A percentile compares a stretch with the other conserved stretches of the same genome.
These are phyloP conservation scores for Tachysurus vachellii DNA, from an alignment of 2,113 vertebrate species.

Conservation along the genomic window DNA sequence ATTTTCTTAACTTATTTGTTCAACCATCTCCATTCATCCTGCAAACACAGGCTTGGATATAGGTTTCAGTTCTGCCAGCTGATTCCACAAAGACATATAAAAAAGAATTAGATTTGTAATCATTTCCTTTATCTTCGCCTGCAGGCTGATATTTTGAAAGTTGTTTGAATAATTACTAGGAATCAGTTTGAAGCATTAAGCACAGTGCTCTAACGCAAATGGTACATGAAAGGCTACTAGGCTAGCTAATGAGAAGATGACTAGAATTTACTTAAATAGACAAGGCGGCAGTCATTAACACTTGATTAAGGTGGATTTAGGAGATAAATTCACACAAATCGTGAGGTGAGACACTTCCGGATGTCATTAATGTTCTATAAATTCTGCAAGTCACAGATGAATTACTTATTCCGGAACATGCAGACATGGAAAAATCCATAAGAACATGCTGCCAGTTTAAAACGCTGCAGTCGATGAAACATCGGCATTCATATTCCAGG, in stretches of 20 bases:
- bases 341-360: neutral
- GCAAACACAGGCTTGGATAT: slow-evolving; percentile 24
- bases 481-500: neutral
- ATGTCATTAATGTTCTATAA: slow-evolving; percentile 21
- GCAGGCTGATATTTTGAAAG: neutral
- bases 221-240: neutral
- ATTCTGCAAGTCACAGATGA: neutral
- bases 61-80: neutral
- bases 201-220: neutral
- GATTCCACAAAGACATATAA: slow-evolving; percentile 7
- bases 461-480: neutral
- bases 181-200: neutral
- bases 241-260: neutral
- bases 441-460: neutral
- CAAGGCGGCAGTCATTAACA: slow-evolving; percentile 29
- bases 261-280: slow-evolving; percentile 15
- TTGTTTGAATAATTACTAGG: neutral
- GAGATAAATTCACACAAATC: neutral
- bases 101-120: neutral
- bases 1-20: neutral
- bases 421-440: neutral
- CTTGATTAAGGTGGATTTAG: slow-evolving; percentile 32
- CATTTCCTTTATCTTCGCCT: slow-evolving; percentile 8
- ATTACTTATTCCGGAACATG: neutral
- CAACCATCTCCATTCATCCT: neutral